Conservation (phyloP, 2,797 vertebrate genomes). For the Denticeps clupeoides region DNA sequence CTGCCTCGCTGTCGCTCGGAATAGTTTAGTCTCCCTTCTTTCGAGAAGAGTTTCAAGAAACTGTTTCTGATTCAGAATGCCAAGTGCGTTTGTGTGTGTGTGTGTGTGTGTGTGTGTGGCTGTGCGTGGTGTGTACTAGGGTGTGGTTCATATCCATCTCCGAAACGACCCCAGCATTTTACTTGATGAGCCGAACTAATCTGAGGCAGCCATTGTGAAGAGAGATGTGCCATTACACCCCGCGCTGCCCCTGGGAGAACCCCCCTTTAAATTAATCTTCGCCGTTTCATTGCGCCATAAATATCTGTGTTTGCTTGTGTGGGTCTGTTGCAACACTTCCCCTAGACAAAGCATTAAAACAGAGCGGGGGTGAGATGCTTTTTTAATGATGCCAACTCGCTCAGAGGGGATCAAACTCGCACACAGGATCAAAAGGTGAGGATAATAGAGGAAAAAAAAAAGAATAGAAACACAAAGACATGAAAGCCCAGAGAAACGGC, state of each 20-base stretch:
- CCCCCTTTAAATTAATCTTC: conserved; percentile 2
- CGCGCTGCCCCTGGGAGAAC: neutral
- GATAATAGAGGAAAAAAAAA: neutral
- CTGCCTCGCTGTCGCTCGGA: conserved; percentile 25
- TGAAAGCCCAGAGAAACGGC: conserved; percentile 17
- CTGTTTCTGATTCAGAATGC: no score
- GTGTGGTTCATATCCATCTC: no score
- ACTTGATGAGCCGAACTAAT: no score
- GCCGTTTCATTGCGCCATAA: neutral
- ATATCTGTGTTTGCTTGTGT: conserved; percentile 7
- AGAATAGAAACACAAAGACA: conserved; percentile 11
- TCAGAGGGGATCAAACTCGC: conserved; percentile 1
- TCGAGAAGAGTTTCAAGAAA: no score
- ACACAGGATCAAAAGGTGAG: conserved; percentile 22
- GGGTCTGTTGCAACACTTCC: conserved; percentile 6
- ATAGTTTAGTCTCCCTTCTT: conserved; percentile 20
- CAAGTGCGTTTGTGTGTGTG: no score
- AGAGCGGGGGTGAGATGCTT: conserved; percentile 6
- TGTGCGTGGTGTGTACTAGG: no score
- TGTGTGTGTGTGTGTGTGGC: no score
- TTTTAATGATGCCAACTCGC: conserved; percentile 12
- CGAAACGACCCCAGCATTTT: no score
- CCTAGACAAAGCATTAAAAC: conserved; percentile 4
- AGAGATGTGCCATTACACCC: neutral
- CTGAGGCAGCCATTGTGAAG: no score